Base-by-base conservation (phyloP, 2,797 vertebrate genomes). In the Anisognathus igniventris region DNA sequence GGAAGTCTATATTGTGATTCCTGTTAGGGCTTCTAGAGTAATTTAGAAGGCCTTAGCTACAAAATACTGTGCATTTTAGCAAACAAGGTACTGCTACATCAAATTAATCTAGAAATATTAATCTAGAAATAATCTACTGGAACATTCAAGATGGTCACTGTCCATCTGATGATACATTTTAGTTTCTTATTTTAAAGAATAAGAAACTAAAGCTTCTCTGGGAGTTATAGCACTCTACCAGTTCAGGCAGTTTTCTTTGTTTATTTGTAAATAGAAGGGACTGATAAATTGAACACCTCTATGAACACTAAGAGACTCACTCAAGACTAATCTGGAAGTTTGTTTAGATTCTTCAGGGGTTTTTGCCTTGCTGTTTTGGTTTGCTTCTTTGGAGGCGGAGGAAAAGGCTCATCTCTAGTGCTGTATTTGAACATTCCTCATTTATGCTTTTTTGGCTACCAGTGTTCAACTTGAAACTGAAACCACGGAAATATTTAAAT, bases 381-480 rank as follows among this genome's bases (percentile, higher is more conserved):
- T 72, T 58, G 24, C 3, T 7, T 48, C 70, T 81, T 84, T 31
- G 45, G 51, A 84, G 33, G 14, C 45, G 6, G 10, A 58, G 44
- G 11, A 77, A 68, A 84, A 89, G 18, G 35, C 42, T 91, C 73
- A 61, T 53, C 71, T 45, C 71, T 37, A 58, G 31, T 37, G 9
- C 17, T 40, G 8, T 37, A 68, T 61, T 37, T 81, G 62, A 45
- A 90, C 35, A 66, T 9, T 18, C 39, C 14, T 75, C 39, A 23
- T 12, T 21, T 40, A 28, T 2, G 18, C 9, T 86, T 58, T 80
- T 86, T 77, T 40, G 30, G 28, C 31, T 54, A 80, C 23, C n/a
- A 72, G n/a, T 17, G 7, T 31, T 92, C 76, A 88, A 77, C 73
- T 62, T n/a, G 79, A 89, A 95, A 96, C 68, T 71, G 61, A 93